phyloP scores from a whole-genome alignment of 2,113 vertebrate species.

The Mormyrus iriodes region DNA sequence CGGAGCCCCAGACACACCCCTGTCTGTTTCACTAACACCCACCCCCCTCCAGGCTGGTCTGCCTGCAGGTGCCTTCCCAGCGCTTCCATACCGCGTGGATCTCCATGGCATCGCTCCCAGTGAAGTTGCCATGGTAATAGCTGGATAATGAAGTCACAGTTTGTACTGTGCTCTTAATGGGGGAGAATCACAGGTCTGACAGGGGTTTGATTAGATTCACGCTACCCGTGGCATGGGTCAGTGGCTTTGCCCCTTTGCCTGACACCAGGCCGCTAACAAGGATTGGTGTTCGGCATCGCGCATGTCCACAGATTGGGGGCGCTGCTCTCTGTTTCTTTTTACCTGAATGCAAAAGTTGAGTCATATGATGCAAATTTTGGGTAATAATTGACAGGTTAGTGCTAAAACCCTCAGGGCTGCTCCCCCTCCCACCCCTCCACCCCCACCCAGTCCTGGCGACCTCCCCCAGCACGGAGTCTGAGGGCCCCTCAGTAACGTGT shows the following conservation, averaged over 20 bases:
- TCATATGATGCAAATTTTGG: background rate
- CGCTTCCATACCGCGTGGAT: background rate
- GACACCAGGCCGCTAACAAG: background rate
- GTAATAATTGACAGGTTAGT: background rate
- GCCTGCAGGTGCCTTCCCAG: background rate
- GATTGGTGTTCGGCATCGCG: background rate
- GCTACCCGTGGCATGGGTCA: background rate
- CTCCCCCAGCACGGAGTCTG: background rate
- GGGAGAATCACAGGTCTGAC: background rate
- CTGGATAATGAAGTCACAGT: background rate
- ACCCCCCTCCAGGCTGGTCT: background rate
- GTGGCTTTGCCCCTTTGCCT: background rate
- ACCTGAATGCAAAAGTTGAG: background rate
- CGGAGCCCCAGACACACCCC: background rate
- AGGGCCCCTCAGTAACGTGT: background rate
- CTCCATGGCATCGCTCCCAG: background rate
- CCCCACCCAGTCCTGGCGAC: background rate
- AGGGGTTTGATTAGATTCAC: background rate
- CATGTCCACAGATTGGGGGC: background rate
- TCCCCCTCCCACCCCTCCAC: background rate
- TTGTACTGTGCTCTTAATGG: background rate
- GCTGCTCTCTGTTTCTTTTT: background rate
- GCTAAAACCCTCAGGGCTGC: background rate
- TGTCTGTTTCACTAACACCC: background rate
- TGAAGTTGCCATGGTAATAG: constrained; percentile 4